These are phyloP conservation scores for Mythimna vitellina DNA, from an alignment of 2,888 invertebrate genomes.

Conservation along the genomic window DNA sequence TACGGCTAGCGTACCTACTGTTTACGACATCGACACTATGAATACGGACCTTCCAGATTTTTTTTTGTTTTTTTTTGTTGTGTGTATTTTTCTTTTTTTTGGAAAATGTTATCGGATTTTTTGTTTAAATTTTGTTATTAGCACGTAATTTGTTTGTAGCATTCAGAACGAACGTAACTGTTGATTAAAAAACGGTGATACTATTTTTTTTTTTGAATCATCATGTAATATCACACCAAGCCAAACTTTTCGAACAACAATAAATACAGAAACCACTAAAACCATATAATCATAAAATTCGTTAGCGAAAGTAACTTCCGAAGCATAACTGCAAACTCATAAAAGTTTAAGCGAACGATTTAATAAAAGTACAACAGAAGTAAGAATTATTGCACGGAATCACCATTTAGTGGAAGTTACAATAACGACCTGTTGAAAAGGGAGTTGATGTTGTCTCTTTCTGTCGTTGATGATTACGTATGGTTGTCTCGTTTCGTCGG, in stretches of 20 bases:
- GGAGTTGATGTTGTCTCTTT: conserved; percentile 79
- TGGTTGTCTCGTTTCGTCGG: conserved; percentile 77
- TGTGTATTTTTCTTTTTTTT: neutral
- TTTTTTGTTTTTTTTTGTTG: neutral
- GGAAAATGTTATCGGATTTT: neutral
- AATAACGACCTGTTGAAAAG: conserved; percentile 90
- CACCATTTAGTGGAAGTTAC: conserved; percentile 87
- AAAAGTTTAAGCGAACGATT: conserved; percentile 78
- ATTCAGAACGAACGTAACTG: neutral
- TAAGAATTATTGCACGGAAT: conserved; percentile 85
- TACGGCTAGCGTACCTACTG: conserved; percentile 20
- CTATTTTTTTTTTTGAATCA: conserved; percentile 33
- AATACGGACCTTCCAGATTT: neutral
- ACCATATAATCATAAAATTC: conserved; percentile 65
- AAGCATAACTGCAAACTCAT: conserved; percentile 71
- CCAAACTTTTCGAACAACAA: conserved; percentile 52
- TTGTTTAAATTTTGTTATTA: neutral
- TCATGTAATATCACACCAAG: conserved; percentile 45
- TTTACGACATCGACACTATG: conserved; percentile 25
- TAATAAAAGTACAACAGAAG: conserved; percentile 79
- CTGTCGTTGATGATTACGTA: conserved; percentile 73
- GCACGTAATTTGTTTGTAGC: neutral
- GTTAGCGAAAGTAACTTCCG: conserved; percentile 63
- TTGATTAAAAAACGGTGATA: conserved; percentile 1
- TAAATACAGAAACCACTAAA: conserved; percentile 57